Conservation (phyloP, 2,888 invertebrate genomes). For the Ectemnius continuus region DNA sequence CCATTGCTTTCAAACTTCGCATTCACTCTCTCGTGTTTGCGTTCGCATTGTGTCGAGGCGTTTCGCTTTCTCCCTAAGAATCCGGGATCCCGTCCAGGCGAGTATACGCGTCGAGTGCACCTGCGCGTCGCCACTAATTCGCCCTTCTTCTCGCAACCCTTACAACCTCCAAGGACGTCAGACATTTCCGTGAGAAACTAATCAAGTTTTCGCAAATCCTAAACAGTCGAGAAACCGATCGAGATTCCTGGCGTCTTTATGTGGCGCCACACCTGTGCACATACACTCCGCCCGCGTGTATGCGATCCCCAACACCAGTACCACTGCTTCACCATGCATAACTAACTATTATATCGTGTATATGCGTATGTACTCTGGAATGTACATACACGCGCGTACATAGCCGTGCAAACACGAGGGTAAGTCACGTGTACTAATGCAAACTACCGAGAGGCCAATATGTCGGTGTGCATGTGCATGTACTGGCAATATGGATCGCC, state of each 20-base stretch:
- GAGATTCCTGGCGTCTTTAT: not conserved
- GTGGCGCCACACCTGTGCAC: not conserved
- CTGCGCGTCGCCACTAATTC: constrained; percentile 17
- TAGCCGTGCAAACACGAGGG: not conserved
- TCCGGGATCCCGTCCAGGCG: constrained; percentile 42
- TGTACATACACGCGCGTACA: not conserved
- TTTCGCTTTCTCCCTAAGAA: constrained; percentile 53
- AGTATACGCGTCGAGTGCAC: constrained; percentile 40
- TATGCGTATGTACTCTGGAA: not conserved
- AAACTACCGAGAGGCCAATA: not conserved
- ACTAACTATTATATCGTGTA: not conserved
- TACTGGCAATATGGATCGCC: not conserved
- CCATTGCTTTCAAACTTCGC: constrained; percentile 22
- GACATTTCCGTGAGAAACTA: too few relatives aligned
- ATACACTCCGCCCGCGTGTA: not conserved
- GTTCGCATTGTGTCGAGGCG: constrained; percentile 35
- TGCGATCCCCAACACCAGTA: not conserved
- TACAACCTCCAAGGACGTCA: too few relatives aligned
- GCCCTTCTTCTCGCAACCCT: too few relatives aligned
- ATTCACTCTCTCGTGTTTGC: constrained; percentile 24
- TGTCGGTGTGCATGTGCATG: not conserved
- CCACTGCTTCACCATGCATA: not conserved
- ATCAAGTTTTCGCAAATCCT: too few relatives aligned
- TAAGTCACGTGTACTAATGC: constrained; percentile 8
- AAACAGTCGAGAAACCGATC: too few relatives aligned